Base-by-base conservation (phyloP, 2,888 invertebrate species). In the Petrophora chlorosata region DNA sequence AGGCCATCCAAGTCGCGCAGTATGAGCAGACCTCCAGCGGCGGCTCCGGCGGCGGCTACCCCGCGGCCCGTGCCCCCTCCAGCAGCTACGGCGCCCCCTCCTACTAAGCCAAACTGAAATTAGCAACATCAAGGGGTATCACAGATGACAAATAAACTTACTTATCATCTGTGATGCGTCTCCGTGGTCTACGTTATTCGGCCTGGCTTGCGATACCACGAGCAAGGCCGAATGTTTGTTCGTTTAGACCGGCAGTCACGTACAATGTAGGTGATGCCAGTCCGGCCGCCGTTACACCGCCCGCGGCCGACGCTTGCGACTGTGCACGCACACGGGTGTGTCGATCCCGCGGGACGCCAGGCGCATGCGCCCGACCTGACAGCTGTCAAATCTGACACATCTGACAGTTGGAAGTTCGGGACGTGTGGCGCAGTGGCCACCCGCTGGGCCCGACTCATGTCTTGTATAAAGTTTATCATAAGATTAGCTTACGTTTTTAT, bases 1-100 rank as follows among this genome's bases (percentile, higher is more conserved):
- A 96, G 70, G 96, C 96, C 65, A 95, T 96, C 85, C 96, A 96
- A 81, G 96, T 96, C 57, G 96, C 96, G 29, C 96, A 96, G 73
- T 96, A 94, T 92, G 92, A 94, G 65, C 95, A 96, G 87, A 90
- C 80, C n/a, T n/a, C n/a, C 86, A 92, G 65, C 50, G 73, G 75
- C 30, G 67, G 62, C 40, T 79, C 85, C 88, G 51, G 92, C 87
- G 56, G 93, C 92, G 89, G 92, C 92, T 53, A 51, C 33, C 73
- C 75, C 36, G 69, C 94, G 51, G 92, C 92, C 46, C 73, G 75
- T 65, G 83, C 91, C 55, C 94, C 94, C 56, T 92, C 93, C 70
- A 91, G 94, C 80, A 93, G 93, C 86, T 95, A 95, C 85, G 95
- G 95, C 75, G 93, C 91, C 57, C 93, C 93, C 57, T 93, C 93